Evolutionary conservation across 2,797 vertebrate genomes (phyloP).

Genomic region (Epinephelus awoara): DNA sequence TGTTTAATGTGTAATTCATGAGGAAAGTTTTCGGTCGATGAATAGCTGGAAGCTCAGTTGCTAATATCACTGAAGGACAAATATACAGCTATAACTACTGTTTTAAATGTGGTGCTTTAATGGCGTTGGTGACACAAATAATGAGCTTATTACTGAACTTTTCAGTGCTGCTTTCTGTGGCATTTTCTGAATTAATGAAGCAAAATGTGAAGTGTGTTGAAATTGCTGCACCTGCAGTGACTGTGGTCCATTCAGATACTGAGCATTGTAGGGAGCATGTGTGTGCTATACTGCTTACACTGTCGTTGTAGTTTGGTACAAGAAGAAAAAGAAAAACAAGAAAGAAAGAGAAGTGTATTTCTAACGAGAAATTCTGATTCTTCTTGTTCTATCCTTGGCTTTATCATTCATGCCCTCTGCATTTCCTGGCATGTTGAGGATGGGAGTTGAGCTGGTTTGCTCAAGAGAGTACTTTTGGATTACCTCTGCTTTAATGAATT

Average conservation of each 20-base stretch:
- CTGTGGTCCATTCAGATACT: not conserved
- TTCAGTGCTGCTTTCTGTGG: not conserved
- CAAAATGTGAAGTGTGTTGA: conserved; percentile 13
- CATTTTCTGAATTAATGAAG: conserved; percentile 38
- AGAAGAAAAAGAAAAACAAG: too few relatives aligned
- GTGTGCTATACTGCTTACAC: not conserved
- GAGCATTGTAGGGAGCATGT: not conserved
- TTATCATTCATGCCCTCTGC: not conserved
- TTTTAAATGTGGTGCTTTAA: conserved; percentile 5
- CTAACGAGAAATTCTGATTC: not conserved
- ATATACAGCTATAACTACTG: not conserved
- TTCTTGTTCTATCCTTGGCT: not conserved
- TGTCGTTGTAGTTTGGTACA: not conserved
- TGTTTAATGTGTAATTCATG: conserved; percentile 58
- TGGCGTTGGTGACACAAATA: conserved; percentile 16
- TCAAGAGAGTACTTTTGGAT: not conserved
- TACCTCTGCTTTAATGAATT: not conserved
- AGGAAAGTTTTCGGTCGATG: conserved; percentile 24
- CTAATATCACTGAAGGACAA: not conserved
- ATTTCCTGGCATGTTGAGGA: not conserved
- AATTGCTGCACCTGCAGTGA: not conserved
- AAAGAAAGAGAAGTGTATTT: not conserved
- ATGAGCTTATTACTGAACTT: conserved; percentile 10
- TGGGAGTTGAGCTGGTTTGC: not conserved
- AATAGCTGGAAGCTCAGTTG: conserved; percentile 10